Percentiles rank a stretch among this genome's conserved stretches.
Conservation (phyloP, 2,113 vertebrate species). For the Hyaena hyaena region DNA sequence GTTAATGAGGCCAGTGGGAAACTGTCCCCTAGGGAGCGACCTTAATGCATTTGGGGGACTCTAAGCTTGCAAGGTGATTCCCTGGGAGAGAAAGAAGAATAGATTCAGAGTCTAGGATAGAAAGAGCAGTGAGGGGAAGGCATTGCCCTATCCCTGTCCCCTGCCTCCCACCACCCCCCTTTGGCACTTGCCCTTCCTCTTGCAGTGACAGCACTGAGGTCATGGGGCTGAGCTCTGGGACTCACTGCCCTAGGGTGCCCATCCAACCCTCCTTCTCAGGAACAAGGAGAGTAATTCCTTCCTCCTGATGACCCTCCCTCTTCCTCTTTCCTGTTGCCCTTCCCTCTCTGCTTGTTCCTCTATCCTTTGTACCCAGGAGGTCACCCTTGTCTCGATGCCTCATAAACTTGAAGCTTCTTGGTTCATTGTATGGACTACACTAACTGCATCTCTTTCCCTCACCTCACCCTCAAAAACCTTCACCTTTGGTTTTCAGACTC, state of each 20-base stretch:
- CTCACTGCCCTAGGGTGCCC: neutral
- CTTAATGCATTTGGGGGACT: neutral
- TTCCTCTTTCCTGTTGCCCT: neutral
- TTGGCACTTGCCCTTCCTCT: neutral
- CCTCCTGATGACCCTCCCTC: neutral
- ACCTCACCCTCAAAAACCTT: neutral
- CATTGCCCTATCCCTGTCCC: neutral
- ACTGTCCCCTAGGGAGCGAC: neutral
- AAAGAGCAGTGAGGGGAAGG: neutral
- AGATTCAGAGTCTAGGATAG: neutral
- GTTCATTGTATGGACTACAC: neutral
- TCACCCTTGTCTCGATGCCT: neutral
- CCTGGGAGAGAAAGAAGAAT: neutral
- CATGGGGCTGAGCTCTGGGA: neutral
- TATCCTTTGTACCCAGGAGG: neutral
- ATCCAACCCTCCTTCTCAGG: neutral
- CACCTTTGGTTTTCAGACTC: neutral
- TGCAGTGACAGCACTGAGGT: accelerated
- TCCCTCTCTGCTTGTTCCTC: neutral
- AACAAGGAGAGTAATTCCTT: neutral
- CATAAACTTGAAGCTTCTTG: too few species aligned
- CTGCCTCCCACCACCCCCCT: neutral
- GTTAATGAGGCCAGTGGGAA: neutral
- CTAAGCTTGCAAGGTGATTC: neutral
- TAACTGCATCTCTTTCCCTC: neutral